Base-by-base conservation (phyloP, 2,113 vertebrate genomes). In the Paratilapia polleni region DNA sequence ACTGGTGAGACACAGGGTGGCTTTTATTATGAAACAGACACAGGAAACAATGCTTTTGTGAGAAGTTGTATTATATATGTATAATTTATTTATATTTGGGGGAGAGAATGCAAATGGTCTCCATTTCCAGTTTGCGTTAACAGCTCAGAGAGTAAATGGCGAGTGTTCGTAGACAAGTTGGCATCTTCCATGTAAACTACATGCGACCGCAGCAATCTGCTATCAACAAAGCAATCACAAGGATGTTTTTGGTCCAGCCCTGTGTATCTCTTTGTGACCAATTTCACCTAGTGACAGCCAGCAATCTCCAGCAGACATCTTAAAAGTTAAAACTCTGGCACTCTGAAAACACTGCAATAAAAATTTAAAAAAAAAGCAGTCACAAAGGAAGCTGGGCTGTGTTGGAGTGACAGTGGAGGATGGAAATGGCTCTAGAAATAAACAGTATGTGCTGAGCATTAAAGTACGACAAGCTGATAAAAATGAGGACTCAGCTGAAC, bases 401-500 rank as follows among this genome's bases (percentile, higher is more conserved):
- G 36, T 34, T 31, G 43, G 4, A 73, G 66, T 52, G 73, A 81
- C 34, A 58, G 66, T 0, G 20, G 56, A 15, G 73, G 41, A 47
- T 52, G 47, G 68, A 74, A 73, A 59, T 19, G 56, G 17, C 11
- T 74, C n/a, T 31, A 12, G 31, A 80, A 57, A 57, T 49, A 59
- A 80, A 75, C 76, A 49, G 62, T 14, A 17, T 77, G 74, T 73
- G 80, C 83, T 41, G 83, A 86, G 66, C 38, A 28, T 61, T 62
- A 77, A 87, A 64, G 56, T 19, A 57, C 26, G 4, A 85, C 76
- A 54, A 75, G 85, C 62, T 78, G 70, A 62, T 64, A 52, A 85
- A 81, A 82, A 79, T n/a, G 81, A 80, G 56, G 83, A 80, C 59
- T 89, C 88, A 85, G 85, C 81, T 17, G 60, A 77, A 75, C 52